Evolutionary conservation across 2,888 invertebrate genomes (phyloP), one percentile per base, ranked within the genome.

Genomic region (Apocheima hispidaria): DNA sequence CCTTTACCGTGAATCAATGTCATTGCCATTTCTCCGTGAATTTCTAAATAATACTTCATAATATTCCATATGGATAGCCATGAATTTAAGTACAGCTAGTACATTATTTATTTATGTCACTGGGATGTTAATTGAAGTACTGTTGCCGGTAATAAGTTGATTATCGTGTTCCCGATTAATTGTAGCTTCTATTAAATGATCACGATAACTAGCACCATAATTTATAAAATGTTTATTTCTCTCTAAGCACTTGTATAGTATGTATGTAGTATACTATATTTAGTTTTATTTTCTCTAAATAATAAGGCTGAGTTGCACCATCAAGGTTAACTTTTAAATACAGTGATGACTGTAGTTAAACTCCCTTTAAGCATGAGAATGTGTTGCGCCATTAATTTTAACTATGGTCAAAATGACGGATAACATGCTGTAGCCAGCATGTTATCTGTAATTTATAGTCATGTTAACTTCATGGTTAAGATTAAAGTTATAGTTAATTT

Each of bases 1-100:
- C 84, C 82, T 84, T 83, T 73, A 70, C 61, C 55, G 60, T 70
- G 64, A 69, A 73, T 72, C 82, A 86, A 84, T 82, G 83, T 83
- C 84, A 86, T 72, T 75, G 77, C 30, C 65, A 63, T 59, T 30
- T 52, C 12, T 50, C 18, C 56, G 46, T 40, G 16, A 14, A 36
- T 51, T 51, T 61, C 38, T 18, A 28, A 2, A 50, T 55, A 28
- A 30, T 60, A 9, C 35, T 55, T 21, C 9, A 28, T 30, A 35
- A 30, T n/a, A 28, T 5, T 14, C 26, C 26, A 4, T 26, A 26
- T 2, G n/a, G n/a, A n/a, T n/a, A n/a, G n/a, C n/a, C n/a, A 14
- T 4, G 14, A 14, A 30, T 12, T 30, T 2, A 3, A 30, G 10
- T 14, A 5, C 35, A 14, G 35, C n/a, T 35, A 14, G 14, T 35